Evolutionary conservation across 2,113 vertebrate species (phyloP), one percentile per base, ranked within the genome.

Genomic region (Hippocampus abdominalis): DNA sequence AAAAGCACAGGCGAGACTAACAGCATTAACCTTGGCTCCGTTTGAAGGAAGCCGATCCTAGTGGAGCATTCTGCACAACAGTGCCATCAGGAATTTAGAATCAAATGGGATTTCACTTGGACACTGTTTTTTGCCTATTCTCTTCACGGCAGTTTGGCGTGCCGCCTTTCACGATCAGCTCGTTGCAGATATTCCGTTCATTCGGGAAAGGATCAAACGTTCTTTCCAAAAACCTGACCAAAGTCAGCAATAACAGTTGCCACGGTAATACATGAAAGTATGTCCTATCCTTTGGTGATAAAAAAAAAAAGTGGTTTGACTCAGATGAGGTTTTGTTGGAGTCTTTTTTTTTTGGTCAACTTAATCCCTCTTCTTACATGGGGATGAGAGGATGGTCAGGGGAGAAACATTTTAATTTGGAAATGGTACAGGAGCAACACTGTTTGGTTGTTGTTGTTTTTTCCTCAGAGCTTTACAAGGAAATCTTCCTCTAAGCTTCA

Each of bases 401-500:
- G 39, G 73, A 71, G 70, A 83, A 88, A 90, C 88, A 89, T 91
- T 91, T 92, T 91, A 79, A 93, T 91, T 91, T 91, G 75, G 89
- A 89, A 85, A 90, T 91, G 86, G 87, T 77, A 81, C 83, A 73
- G 79, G 59, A 73, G 68, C 74, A 82, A 84, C 82, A 84, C 83
- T 86, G 85, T 89, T 89, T 87, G 88, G 89, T 88, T 90, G 86
- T 87, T 91, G 85, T 88, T 86, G 23, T 40, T 44, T 64, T 23
- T 23, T 12, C 36, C 74, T 81, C 80, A 79, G 66, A 87, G 85
- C 82, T 93, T 93, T 90, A 70, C 29, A 84, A 89, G 69, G 74
- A 91, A 91, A 82, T 87, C 84, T 93, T 93, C 89, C 75, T 81
- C 72, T 93, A 92, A 95, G 90, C 92, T 90, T 76, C 12, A 6